These are phyloP conservation scores for Potamarius usumacintae DNA, from an alignment of 2,113 vertebrate genomes.

Conservation along the genomic window DNA sequence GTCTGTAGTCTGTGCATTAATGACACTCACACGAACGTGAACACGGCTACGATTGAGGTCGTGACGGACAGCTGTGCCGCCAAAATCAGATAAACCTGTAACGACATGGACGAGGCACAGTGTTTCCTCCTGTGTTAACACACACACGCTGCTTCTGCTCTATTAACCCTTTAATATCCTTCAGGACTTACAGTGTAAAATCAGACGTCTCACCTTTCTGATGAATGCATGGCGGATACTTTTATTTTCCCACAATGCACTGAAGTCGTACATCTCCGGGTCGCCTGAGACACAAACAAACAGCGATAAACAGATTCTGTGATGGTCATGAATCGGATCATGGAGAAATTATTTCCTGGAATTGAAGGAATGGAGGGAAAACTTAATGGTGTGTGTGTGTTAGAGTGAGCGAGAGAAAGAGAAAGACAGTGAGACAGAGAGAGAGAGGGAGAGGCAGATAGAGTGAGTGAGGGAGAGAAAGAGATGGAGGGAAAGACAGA, in stretches of 20 bases:
- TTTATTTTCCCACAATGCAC: slow-evolving; percentile 76
- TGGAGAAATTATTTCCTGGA: background rate
- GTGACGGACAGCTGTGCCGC: slow-evolving; percentile 84
- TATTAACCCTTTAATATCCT: background rate
- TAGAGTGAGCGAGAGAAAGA: too few relatives aligned
- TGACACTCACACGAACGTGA: slow-evolving; percentile 79
- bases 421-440: too few relatives aligned
- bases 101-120: slow-evolving; percentile 42
- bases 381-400: too few relatives aligned
- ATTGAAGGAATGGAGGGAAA: too few relatives aligned
- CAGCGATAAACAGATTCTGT: background rate
- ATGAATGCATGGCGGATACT: slow-evolving; percentile 86
- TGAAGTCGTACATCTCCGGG: slow-evolving; percentile 63
- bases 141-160: background rate
- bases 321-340: too few relatives aligned
- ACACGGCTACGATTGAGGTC: slow-evolving; percentile 80
- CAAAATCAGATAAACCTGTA: slow-evolving; percentile 89
- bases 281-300: slow-evolving; percentile 59
- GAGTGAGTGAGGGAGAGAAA: too few relatives aligned
- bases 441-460: too few relatives aligned
- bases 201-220: slow-evolving; percentile 74
- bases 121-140: background rate
- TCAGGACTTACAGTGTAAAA: background rate
- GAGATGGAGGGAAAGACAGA: too few relatives aligned
- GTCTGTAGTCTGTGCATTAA: background rate